Base-by-base conservation (phyloP, 1,140 invertebrate species). In the Anadara kagoshimensis region DNA sequence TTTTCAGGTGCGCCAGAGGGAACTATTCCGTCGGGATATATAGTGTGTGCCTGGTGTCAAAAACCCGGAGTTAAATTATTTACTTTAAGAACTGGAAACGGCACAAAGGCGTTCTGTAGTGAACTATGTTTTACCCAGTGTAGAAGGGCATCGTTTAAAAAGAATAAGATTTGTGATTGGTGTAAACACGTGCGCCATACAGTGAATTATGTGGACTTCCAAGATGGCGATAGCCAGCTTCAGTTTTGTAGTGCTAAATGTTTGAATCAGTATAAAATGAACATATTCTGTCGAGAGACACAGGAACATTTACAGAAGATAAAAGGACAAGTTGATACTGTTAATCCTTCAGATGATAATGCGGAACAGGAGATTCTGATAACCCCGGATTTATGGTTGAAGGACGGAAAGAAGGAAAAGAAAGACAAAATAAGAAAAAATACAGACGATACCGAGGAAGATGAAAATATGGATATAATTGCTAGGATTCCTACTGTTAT, bases 231-330 rank as follows among this genome's bases (percentile, higher is more conserved):
- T 56, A 86, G 88, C 36, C 90, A 91, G 68, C 83, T 91, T n/a
- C 91, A 91, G 78, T 91, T 91, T 78, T 92, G 92, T 84, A 91
- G 95, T 68, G 94, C 96, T 87, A 97, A 97, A 91, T 97, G 96
- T 85, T 91, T 97, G 56, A 97, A 97, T 86, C 95, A 97, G 88
- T 97, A 97, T 90, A 97, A 97, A 90, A 97, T 97, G 95, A 95
- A 96, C 85, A 96, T 97, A 75, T 97, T 97, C 87, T 97, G 95
- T 89, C 93, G 94, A 36, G 95, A 97, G 88, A 96, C 95, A 4
- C 93, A 95, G 87, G 94, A 95, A 1, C 95, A 96, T 86, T 91
- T 96, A 51, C 94, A 95, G 85, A 92, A 89, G 54, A 81, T 90
- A 54, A 70, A 81, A 49, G 89, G 90, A 63, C 87, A 89, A 84